Evolutionary conservation across 2,888 invertebrate genomes (phyloP).

Genomic region (Xiphydria camelus): DNA sequence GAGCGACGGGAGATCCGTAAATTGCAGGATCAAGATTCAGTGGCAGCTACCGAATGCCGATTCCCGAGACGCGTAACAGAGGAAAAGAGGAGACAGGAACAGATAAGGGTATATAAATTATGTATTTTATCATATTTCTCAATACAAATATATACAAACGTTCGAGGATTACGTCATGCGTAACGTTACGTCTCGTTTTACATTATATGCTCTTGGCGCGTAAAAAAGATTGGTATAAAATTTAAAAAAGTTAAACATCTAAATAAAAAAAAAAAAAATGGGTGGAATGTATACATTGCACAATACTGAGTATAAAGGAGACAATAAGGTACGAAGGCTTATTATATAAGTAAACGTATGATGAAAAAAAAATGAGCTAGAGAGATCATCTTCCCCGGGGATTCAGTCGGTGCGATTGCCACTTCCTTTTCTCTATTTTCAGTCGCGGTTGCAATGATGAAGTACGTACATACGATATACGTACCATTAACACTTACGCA

Average conservation of each 20-base stretch:
- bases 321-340: slow-evolving; percentile 40
- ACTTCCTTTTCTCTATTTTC: not conserved
- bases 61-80: too few relatives aligned
- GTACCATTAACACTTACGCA: slow-evolving; percentile 1
- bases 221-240: slow-evolving; percentile 36
- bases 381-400: slow-evolving; percentile 49
- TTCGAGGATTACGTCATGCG: slow-evolving; percentile 45
- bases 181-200: slow-evolving; percentile 33
- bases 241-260: slow-evolving; percentile 29
- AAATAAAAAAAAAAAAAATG: slow-evolving; percentile 24
- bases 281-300: slow-evolving; percentile 56
- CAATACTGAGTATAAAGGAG: slow-evolving; percentile 44
- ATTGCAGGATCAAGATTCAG: too few relatives aligned
- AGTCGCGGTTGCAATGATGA: too few relatives aligned
- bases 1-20: too few relatives aligned
- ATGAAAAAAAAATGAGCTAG: slow-evolving; percentile 44
- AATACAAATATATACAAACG: slow-evolving; percentile 57
- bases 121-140: slow-evolving; percentile 53
- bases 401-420: slow-evolving; percentile 23
- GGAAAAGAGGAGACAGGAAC: too few relatives aligned
- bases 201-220: slow-evolving; percentile 37
- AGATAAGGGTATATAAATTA: slow-evolving; percentile 52
- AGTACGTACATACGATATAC: not conserved
- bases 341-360: slow-evolving; percentile 22
- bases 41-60: too few relatives aligned